A percentile compares a stretch with the other conserved stretches of the same genome.
Evolutionary conservation across 2,888 invertebrate species (phyloP).

Genomic region (Arrhopalites spinosus): DNA sequence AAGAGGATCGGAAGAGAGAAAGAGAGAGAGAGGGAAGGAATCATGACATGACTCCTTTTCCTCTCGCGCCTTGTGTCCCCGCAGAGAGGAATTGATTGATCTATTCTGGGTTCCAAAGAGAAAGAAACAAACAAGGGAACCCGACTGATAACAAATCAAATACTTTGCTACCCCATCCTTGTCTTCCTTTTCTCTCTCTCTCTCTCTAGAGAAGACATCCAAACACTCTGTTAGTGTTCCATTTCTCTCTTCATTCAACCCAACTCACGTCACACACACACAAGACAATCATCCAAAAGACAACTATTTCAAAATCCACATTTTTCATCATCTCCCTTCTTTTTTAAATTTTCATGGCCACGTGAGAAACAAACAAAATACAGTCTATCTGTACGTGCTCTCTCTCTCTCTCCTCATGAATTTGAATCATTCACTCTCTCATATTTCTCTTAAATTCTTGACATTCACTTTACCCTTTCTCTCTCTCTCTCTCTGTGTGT

Average conservation of each 20-base stretch:
- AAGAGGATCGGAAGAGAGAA: conserved; percentile 20
- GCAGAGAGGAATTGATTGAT: conserved; percentile 42
- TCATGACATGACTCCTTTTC: conserved; percentile 9
- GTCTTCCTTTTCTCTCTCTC: conserved; percentile 15
- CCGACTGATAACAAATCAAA: conserved; percentile 32
- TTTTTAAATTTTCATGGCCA: not conserved
- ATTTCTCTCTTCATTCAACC: not conserved
- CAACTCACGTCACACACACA: conserved; percentile 13
- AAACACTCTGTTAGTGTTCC: not conserved
- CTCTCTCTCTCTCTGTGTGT: not conserved
- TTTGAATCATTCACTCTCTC: conserved; percentile 11
- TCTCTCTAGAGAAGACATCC: not conserved
- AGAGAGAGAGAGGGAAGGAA: conserved; percentile 14
- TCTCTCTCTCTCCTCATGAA: too few species aligned
- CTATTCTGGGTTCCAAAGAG: conserved; percentile 34
- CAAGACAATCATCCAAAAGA: not conserved
- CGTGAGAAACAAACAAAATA: too few species aligned
- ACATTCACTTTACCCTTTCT: not conserved
- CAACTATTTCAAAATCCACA: conserved; percentile 9
- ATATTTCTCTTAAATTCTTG: not conserved
- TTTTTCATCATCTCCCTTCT: conserved; percentile 7
- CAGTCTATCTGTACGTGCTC: too few species aligned
- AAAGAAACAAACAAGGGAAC: conserved; percentile 35
- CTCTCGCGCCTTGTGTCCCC: conserved; percentile 33
- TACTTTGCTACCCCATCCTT: conserved; percentile 7